Base-by-base conservation (phyloP, 37 sponge, comb jelly and placozoan genomes). In the Aplysina aerophoba region DNA sequence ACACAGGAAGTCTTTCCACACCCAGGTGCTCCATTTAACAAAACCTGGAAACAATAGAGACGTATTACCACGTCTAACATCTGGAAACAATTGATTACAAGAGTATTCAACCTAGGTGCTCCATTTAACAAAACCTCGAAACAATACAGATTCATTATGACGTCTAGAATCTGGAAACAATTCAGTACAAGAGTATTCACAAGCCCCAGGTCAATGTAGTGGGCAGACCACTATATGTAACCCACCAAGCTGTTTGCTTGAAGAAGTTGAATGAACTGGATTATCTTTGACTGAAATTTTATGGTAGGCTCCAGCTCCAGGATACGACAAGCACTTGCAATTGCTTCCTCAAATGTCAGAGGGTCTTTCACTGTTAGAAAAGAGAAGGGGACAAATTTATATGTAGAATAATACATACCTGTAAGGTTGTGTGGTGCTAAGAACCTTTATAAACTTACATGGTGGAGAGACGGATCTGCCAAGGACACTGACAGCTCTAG, bases 401-500 rank as follows among this genome's bases (percentile, higher is more conserved):
- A 57, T 62, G 63, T 4, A 22, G 27, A 62, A 27, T 15, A 57
- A 17, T 4, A 71, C 6, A 5, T 28, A 71, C 35, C 6, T 44
- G 37, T 71, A 71, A 5, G 4, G 4, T 4, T 21, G 31, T 8
- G 50, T 44, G 50, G 6, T 44, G 8, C 8, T 8, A 44, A 8
- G 8, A 44, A 44, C 8, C 6, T 44, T 44, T 44, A n/a, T n/a
- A 44, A 20, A 71, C 37, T 16, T 75, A 75, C 78, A 36, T 75
- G 78, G 24, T 36, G 78, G 78, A 22, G 78, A 75, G n/a, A 75
- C 24, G 8, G 54, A 40, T 24, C 25, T 75, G 35, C 78, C 54
- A 87, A 92, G 75, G 24, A 40, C 89, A 71, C 89, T 89, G n/a
- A 83, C 84, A 37, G 92, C 92, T 58, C 92, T 73, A 22, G 93